Conservation (phyloP, 2,113 vertebrate species). For the Bothrops jararaca region DNA sequence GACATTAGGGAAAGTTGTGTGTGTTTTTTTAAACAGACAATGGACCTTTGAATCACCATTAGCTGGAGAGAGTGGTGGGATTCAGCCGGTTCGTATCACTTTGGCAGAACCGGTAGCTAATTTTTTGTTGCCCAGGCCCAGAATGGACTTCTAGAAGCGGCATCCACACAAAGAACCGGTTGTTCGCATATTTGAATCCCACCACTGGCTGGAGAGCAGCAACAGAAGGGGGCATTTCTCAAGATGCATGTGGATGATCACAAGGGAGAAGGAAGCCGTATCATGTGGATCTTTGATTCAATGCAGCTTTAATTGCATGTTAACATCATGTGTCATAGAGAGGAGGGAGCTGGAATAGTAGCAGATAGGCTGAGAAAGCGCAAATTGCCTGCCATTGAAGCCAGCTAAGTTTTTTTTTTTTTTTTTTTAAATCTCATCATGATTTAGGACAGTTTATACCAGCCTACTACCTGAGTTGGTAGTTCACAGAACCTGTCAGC, state of each 20-base stretch:
- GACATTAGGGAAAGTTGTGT: background rate
- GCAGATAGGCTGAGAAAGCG: background rate
- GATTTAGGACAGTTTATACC: background rate
- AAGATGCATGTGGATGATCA: background rate
- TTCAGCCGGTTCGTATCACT: no score
- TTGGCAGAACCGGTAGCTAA: no score
- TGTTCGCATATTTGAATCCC: no score
- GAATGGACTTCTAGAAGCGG: no score
- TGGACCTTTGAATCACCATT: background rate
- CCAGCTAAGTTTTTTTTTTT: no score
- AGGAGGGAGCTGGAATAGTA: background rate
- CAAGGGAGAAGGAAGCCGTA: background rate
- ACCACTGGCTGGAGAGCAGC: background rate
- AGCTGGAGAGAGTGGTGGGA: no score
- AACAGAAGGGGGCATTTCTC: background rate
- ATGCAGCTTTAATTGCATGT: background rate
- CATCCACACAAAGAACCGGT: no score
- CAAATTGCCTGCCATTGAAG: background rate
- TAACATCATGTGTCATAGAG: background rate
- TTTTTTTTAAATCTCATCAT: background rate
- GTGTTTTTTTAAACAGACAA: background rate
- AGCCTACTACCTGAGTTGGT: background rate
- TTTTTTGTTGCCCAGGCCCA: no score
- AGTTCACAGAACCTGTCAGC: background rate
- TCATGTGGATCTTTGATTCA: background rate